phyloP scores from a whole-genome alignment of 1,140 invertebrate genomes.

The Platyscapa corneri region DNA sequence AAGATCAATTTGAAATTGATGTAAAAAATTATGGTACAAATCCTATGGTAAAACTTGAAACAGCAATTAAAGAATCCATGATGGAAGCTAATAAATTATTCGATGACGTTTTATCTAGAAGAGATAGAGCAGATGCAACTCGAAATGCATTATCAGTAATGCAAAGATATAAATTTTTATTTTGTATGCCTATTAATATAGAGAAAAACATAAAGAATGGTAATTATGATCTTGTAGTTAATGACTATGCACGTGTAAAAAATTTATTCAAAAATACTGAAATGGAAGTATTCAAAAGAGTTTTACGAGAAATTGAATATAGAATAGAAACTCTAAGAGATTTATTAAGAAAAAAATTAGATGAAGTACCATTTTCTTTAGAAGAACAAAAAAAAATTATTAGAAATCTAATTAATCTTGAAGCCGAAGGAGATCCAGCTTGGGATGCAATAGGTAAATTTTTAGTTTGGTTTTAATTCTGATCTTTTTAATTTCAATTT shows the following conservation, averaged over 20 bases:
- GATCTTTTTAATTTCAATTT: constrained; percentile 52
- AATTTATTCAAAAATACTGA: constrained; percentile 97
- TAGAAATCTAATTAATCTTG: constrained; percentile 83
- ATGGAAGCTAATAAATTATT: constrained; percentile 94
- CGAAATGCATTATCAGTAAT: constrained; percentile 95
- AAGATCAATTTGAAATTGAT: constrained; percentile 89
- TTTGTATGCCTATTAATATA: constrained; percentile 95
- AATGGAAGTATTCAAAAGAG: constrained; percentile 89
- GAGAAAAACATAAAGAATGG: constrained; percentile 94
- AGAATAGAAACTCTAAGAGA: constrained; percentile 88
- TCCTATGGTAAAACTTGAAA: constrained; percentile 84
- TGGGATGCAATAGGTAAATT: constrained; percentile 88
- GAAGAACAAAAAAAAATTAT: constrained; percentile 96
- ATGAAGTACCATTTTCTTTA: constrained; percentile 90
- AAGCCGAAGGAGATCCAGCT: constrained; percentile 88
- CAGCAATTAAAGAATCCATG: constrained; percentile 90
- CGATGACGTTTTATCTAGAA: constrained; percentile 92
- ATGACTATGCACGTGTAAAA: constrained; percentile 97
- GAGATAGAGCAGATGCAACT: constrained; percentile 96
- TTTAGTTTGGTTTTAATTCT: neutral
- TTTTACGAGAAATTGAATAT: constrained; percentile 92
- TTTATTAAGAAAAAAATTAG: constrained; percentile 87
- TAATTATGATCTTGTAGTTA: constrained; percentile 98
- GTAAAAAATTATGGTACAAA: constrained; percentile 83
- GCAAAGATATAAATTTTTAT: constrained; percentile 92